Percentiles rank a stretch among this genome's conserved stretches.
phyloP scores from a whole-genome alignment of 2,888 invertebrate genomes.

The Oscheius onirici region DNA sequence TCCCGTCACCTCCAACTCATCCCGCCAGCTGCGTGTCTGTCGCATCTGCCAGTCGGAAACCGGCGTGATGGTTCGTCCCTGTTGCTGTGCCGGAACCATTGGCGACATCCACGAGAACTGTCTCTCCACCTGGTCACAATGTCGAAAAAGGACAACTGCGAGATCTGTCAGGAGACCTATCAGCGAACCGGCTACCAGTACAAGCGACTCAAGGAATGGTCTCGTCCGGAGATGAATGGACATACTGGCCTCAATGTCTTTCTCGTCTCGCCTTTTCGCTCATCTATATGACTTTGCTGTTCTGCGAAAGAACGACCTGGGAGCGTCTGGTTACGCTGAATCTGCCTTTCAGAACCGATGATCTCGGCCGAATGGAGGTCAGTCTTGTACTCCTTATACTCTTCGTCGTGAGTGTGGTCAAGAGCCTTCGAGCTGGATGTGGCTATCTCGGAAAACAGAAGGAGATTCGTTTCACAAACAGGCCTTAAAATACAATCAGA shows the following conservation, averaged over 20 bases:
- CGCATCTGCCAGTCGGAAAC: slow-evolving; percentile 66
- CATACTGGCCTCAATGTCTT: background rate
- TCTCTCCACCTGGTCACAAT: slow-evolving; percentile 59
- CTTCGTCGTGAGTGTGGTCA: background rate
- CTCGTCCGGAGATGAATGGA: slow-evolving; percentile 37
- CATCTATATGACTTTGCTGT: background rate
- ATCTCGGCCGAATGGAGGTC: background rate
- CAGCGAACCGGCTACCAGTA: slow-evolving; percentile 49
- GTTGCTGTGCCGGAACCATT: slow-evolving; percentile 65
- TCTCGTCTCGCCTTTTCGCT: background rate
- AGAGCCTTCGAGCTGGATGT: background rate
- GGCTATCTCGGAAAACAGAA: slow-evolving; percentile 15
- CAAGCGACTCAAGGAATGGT: slow-evolving; percentile 55
- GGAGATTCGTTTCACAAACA: slow-evolving; percentile 26
- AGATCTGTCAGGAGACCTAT: slow-evolving; percentile 61
- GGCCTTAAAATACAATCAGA: too few relatives aligned
- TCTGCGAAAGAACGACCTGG: background rate
- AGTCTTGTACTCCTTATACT: background rate
- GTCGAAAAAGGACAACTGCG: slow-evolving; percentile 55
- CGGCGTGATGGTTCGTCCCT: slow-evolving; percentile 62
- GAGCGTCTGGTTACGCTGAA: background rate
- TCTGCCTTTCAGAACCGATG: slow-evolving; percentile 3
- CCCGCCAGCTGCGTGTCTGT: slow-evolving; percentile 48
- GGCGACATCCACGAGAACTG: slow-evolving; percentile 62
- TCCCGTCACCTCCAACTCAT: slow-evolving; percentile 30